Conservation (phyloP, 1,140 invertebrate species). For the Bombus terrestris region DNA sequence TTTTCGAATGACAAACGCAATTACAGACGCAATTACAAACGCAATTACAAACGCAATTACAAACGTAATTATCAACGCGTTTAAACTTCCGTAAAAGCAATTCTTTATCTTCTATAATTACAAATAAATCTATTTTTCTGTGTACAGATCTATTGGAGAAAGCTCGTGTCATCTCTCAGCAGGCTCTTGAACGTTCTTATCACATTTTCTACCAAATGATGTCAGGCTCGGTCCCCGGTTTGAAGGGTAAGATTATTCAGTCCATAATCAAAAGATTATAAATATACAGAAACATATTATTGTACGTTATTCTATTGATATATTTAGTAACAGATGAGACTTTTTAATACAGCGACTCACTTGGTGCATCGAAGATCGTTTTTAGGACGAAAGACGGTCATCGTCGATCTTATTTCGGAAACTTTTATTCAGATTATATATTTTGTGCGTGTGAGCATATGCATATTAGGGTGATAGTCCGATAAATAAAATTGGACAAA, state of each 20-base stretch:
- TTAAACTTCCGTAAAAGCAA: too few species aligned
- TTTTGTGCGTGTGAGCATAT: background rate
- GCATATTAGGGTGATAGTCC: too few species aligned
- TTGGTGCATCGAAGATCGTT: background rate
- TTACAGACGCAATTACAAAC: too few species aligned
- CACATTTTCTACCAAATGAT: constrained; percentile 99
- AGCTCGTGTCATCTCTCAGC: constrained; percentile 99
- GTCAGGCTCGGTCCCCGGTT: constrained; percentile 93
- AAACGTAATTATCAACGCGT: too few species aligned
- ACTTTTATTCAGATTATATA: background rate
- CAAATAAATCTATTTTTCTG: background rate
- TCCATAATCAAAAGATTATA: background rate
- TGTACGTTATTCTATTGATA: background rate
- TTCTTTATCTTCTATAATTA: too few species aligned
- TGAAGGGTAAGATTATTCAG: constrained; percentile 90
- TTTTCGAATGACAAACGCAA: background rate
- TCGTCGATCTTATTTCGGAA: background rate
- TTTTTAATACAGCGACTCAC: background rate
- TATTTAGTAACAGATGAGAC: background rate
- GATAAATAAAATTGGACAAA: background rate
- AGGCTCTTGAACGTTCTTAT: constrained; percentile 98
- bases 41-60: too few species aligned
- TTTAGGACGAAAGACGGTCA: background rate
- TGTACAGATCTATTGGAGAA: constrained; percentile 98
- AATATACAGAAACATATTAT: background rate